Evolutionary conservation across 2,797 vertebrate genomes (phyloP), one percentile per base, ranked within the genome.

Genomic region (Bradypus variegatus): DNA sequence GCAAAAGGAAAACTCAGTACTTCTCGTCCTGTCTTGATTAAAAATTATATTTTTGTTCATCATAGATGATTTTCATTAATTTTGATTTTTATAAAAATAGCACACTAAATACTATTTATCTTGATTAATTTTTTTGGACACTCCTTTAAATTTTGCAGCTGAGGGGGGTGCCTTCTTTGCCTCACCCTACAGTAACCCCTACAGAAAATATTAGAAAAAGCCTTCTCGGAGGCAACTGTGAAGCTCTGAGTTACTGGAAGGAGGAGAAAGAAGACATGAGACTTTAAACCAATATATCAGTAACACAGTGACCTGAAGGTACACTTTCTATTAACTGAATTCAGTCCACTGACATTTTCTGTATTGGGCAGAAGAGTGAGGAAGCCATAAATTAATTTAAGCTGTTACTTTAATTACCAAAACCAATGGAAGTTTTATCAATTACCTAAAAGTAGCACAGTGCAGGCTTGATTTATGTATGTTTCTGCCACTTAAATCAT

Each of bases 391-490:
- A 97, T 97, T 97, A 97, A 97, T 97, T 97, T 96, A 96, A 97
- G 96, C 95, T 95, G 96, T 97, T 97, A 96, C 95, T 97, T 98
- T 97, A 98, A 98, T 98, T 98, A 97, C 95, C 97, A 96, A 97
- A 97, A 95, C 92, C 79, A 94, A 97, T 97, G 97, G 95, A 97
- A 97, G 93, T 96, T 96, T 97, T 96, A 97, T 96, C 96, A 97
- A 97, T 97, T 97, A 96, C 93, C 92, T 96, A 94, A 96, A 96
- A 95, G 80, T 82, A 18, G 95, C 97, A 96, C 93, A 95, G 90
- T 16, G 88, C 90, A 89, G 83, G 94, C 96, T 93, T 97, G 97
- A 98, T 98, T 97, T 97, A 97, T 96, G 96, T 93, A 92, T 93
- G 92, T 93, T 96, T 95, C 91, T 96, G 95, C 90, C 96, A 96